Conservation (phyloP, 1,140 invertebrate genomes). For the Hylaeus anthracinus region DNA sequence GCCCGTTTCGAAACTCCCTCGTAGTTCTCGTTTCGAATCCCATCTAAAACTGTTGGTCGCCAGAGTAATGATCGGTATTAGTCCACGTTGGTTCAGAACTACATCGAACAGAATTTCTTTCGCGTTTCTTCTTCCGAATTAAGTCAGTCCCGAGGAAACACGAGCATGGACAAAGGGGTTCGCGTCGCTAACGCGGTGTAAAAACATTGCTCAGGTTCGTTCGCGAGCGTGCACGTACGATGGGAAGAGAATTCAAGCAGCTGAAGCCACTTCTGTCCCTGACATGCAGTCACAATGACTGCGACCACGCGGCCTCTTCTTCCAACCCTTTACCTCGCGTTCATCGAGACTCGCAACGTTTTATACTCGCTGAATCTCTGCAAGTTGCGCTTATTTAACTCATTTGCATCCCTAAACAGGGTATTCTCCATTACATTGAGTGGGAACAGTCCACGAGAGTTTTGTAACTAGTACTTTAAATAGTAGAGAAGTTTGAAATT, state of each 20-base stretch:
- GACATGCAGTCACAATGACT: constrained; percentile 41
- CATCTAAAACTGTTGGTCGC: background rate
- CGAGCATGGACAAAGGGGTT: background rate
- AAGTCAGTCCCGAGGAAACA: background rate
- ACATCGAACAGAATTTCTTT: background rate
- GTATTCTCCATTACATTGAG: too few species aligned
- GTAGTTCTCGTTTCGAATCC: background rate
- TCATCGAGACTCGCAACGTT: background rate
- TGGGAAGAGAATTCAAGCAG: constrained; percentile 38
- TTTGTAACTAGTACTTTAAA: too few species aligned
- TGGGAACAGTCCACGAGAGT: too few species aligned
- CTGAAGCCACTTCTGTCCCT: constrained; percentile 47
- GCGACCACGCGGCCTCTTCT: constrained; percentile 5
- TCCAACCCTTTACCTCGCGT: constrained; percentile 12
- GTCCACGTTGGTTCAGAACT: too few species aligned
- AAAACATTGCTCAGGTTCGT: constrained; percentile 43
- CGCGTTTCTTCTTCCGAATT: background rate
- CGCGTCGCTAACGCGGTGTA: constrained; percentile 18
- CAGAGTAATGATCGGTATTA: too few species aligned
- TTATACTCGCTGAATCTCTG: constrained; percentile 17
- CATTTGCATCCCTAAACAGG: too few species aligned
- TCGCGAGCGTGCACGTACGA: constrained; percentile 42
- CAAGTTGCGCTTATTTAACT: constrained; percentile 2
- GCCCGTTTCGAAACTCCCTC: too few species aligned
- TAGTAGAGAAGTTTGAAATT: too few species aligned